phyloP scores from a whole-genome alignment of 1,140 invertebrate species.

The Diabrotica virgifera region DNA sequence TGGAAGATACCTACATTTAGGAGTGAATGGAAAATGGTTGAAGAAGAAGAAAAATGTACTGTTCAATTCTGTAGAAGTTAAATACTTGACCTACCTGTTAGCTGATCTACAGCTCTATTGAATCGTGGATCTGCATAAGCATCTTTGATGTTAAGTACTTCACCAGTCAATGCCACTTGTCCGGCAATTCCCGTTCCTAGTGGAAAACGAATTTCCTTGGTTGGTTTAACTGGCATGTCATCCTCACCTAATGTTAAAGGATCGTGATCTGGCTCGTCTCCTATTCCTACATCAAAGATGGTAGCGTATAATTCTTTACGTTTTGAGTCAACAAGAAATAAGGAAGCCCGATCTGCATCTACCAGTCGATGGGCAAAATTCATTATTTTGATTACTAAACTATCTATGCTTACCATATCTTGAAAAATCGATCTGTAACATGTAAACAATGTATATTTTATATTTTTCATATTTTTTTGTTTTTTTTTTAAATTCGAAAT shows the following conservation, averaged over 20 bases:
- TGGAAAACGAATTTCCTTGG: conserved; percentile 55
- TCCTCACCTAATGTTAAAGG: conserved; percentile 30
- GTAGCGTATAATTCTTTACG: conserved; percentile 75
- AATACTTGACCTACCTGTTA: conserved; percentile 55
- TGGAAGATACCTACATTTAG: no score
- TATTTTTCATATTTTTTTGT: background rate
- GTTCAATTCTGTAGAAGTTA: background rate
- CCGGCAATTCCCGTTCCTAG: conserved; percentile 59
- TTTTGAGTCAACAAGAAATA: conserved; percentile 71
- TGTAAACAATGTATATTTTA: background rate
- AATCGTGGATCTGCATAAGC: conserved; percentile 78
- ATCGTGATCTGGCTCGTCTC: conserved; percentile 29
- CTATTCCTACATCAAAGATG: conserved; percentile 71
- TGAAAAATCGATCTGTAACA: conserved; percentile 65
- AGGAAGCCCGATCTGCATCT: conserved; percentile 74
- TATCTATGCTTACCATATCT: conserved; percentile 82
- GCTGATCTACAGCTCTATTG: conserved; percentile 72
- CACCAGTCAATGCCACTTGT: conserved; percentile 69
- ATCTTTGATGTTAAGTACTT: conserved; percentile 74
- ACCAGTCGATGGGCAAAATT: conserved; percentile 78
- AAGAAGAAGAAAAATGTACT: no score
- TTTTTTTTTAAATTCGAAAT: no score
- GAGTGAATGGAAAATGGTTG: no score
- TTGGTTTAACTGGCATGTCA: conserved; percentile 41
- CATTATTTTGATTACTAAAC: conserved; percentile 79